These are phyloP conservation scores for Falcaria lacertinaria DNA, from an alignment of 2,888 invertebrate species.

Conservation along the genomic window DNA sequence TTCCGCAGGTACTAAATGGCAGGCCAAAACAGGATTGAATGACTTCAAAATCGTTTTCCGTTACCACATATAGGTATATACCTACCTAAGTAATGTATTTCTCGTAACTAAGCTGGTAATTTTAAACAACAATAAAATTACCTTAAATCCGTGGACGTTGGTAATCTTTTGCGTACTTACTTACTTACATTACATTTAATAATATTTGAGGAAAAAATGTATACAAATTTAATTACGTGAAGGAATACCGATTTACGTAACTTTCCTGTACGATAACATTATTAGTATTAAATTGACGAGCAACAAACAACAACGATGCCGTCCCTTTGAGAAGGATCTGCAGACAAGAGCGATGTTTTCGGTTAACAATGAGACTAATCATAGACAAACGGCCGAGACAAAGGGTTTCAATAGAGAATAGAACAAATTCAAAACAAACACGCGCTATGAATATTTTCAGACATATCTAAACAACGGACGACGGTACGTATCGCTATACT, in stretches of 20 bases:
- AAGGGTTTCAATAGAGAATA: constrained; percentile 70
- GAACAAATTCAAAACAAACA: constrained; percentile 69
- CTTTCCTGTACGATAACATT: constrained; percentile 7
- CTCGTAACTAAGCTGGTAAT: too few relatives aligned
- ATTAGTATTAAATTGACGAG: not conserved
- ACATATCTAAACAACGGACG: constrained; percentile 44
- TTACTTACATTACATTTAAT: too few relatives aligned
- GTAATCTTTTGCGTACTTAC: not conserved
- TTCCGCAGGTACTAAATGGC: too few relatives aligned
- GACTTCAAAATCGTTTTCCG: too few relatives aligned
- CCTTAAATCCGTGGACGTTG: not conserved
- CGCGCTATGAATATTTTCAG: constrained; percentile 50
- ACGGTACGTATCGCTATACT: constrained; percentile 14
- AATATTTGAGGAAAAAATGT: too few relatives aligned
- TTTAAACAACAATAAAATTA: not conserved
- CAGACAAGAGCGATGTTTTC: constrained; percentile 60
- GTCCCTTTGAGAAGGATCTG: constrained; percentile 35
- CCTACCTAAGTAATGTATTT: too few relatives aligned
- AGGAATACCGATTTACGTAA: constrained; percentile 2
- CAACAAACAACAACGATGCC: constrained; percentile 24
- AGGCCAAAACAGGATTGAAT: too few relatives aligned
- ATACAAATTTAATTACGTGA: not conserved
- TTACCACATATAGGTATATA: too few relatives aligned
- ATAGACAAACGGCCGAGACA: constrained; percentile 59
- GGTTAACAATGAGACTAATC: constrained; percentile 56